Base-by-base conservation (phyloP, 37 sponge, comb jelly and placozoan species). In the Geodia barretti region DNA sequence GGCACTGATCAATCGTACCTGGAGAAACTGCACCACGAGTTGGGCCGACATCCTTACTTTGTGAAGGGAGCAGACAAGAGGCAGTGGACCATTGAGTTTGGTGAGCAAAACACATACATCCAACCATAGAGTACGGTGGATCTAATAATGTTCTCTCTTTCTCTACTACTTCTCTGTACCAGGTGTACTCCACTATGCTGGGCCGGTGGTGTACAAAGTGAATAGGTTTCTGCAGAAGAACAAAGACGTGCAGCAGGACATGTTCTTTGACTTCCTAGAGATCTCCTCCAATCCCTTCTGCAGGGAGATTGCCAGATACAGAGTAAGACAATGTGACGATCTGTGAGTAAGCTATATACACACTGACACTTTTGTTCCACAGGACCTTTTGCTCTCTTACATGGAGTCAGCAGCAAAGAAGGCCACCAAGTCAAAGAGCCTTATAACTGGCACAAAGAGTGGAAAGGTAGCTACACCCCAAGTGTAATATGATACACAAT, bases 211-310 rank as follows among this genome's bases (percentile, higher is more conserved):
- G 32, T 97, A 97, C 73, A 72, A 41, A 0, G 90, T 97, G 1
- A 68, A 75, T 7, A 68, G 80, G 29, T 92, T 97, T 74, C 88
- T 97, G 41, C 92, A 94, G 66, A 97, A 94, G 86, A 97, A 97
- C 93, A 97, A 97, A 77, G 95, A 94, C 34, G 92, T 94, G 43
- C 97, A 97, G 61, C 92, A 97, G 43, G 95, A 92, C 23, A 75
- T 90, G 82, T 75, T 97, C 39, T 97, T 97, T 82, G 95, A 97
- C 35, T 81, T 42, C 42, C 93, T 97, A 74, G 85, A 88, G 67
- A 43, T 64, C 17, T 95, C 97, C 34, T 75, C 79, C 1, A 77
- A 67, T 29, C 69, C 83, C 0, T 97, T 97, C 68, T 81, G 84
- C 34, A 59, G 69, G 34, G 95, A 89, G 19, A 47, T 97, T 62